phyloP scores from a whole-genome alignment of 2,113 vertebrate genomes.

The Psilopsiagon aymara region DNA sequence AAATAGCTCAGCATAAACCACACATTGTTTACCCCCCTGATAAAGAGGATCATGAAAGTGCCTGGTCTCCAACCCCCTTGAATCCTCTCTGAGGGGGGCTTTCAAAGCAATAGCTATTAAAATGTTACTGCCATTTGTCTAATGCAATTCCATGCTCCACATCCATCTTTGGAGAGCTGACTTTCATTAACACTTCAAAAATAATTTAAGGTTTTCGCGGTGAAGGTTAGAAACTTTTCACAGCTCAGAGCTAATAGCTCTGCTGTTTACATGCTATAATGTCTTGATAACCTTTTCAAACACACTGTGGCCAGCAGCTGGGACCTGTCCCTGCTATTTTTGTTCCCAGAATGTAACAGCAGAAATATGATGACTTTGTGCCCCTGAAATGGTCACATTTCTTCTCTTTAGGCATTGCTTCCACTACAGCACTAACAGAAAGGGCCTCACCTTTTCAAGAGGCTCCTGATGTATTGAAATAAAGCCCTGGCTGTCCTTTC shows the following conservation, averaged over 20 bases:
- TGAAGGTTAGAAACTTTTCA: constrained; percentile 81
- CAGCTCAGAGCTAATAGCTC: constrained; percentile 78
- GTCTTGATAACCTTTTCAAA: constrained; percentile 79
- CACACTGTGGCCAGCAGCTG: constrained; percentile 66
- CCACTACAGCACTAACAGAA: constrained; percentile 53
- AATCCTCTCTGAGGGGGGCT: constrained; percentile 40
- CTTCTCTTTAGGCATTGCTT: constrained; percentile 59
- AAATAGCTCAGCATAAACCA: not conserved
- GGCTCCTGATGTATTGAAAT: constrained; percentile 38
- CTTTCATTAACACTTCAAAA: constrained; percentile 83
- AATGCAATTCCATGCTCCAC: constrained; percentile 73
- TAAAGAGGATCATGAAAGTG: constrained; percentile 20
- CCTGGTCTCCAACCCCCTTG: constrained; percentile 33
- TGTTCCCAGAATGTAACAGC: constrained; percentile 64
- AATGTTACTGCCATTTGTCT: constrained; percentile 77
- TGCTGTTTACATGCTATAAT: constrained; percentile 79
- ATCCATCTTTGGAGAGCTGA: constrained; percentile 76
- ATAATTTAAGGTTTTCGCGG: constrained; percentile 79
- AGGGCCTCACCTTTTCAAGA: constrained; percentile 67
- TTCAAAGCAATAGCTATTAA: constrained; percentile 78
- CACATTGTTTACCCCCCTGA: not conserved
- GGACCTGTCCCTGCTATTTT: constrained; percentile 73
- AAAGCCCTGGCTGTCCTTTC: constrained; percentile 22
- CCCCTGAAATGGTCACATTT: constrained; percentile 67
- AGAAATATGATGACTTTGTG: constrained; percentile 65